Percentiles rank a stretch among this genome's conserved stretches.
Evolutionary conservation across 2,888 invertebrate genomes (phyloP).

Genomic region (Eupeodes luniger): DNA sequence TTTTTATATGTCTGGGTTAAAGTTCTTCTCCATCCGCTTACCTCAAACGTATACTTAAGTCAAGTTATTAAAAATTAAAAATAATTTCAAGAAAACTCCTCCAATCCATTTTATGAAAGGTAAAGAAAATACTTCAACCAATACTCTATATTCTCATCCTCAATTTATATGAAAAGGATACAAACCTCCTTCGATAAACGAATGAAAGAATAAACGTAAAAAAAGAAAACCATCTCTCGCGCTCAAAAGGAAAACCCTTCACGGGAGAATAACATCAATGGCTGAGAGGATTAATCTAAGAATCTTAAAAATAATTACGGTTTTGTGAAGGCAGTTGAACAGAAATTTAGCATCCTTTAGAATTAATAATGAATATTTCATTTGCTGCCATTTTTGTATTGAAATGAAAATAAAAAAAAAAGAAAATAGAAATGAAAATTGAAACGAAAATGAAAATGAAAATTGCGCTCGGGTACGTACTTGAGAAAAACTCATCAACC

Average conservation of each 20-base stretch:
- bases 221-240: background rate
- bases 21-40: background rate
- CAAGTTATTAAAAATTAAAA: conserved; percentile 1
- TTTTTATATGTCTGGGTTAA: background rate
- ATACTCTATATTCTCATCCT: background rate
- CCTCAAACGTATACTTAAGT: background rate
- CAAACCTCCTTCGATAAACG: background rate
- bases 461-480: conserved; percentile 20
- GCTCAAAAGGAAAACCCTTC: background rate
- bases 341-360: conserved; percentile 33
- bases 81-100: conserved; percentile 5
- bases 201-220: background rate
- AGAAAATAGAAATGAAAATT: background rate
- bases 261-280: conserved; percentile 17
- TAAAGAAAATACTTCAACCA: conserved; percentile 4
- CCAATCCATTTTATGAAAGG: background rate
- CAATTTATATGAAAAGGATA: background rate
- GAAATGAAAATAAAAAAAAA: background rate
- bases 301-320: conserved; percentile 60
- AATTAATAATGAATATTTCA: conserved; percentile 51
- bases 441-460: conserved; percentile 1
- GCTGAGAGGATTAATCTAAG: conserved; percentile 36
- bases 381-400: background rate
- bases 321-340: conserved; percentile 30
- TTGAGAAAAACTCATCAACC: conserved; percentile 53